Conservation (phyloP, 2,113 vertebrate genomes). For the Pseudorectes ferrugineus region DNA sequence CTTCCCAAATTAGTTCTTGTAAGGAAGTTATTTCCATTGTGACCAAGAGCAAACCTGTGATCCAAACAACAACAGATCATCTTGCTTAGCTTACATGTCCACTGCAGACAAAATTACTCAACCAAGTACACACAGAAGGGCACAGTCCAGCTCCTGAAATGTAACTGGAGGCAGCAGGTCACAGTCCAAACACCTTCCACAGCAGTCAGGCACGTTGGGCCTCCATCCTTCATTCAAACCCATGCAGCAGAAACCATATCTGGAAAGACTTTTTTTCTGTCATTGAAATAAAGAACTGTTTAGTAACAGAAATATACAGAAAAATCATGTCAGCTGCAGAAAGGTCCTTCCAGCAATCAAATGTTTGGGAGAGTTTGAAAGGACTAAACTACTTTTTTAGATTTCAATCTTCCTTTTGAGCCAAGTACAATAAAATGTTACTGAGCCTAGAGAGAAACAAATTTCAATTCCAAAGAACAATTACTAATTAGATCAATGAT, state of each 20-base stretch:
- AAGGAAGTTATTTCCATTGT: background rate
- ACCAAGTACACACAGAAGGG: background rate
- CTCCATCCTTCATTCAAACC: background rate
- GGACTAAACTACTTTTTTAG: background rate
- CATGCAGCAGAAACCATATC: background rate
- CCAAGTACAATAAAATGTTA: background rate
- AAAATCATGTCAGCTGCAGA: background rate
- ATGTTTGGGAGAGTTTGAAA: background rate
- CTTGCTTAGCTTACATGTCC: background rate
- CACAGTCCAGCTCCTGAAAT: background rate
- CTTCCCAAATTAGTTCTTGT: background rate
- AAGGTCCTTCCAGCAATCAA: background rate
- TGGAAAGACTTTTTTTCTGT: background rate
- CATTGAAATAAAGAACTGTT: background rate
- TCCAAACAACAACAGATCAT: background rate
- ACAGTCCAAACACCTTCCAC: background rate
- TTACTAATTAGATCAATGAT: background rate
- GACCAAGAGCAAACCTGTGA: background rate
- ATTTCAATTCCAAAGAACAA: background rate
- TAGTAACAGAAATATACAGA: background rate
- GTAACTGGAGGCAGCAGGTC: background rate
- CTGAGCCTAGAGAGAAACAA: background rate
- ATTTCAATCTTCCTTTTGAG: background rate
- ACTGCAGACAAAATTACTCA: background rate
- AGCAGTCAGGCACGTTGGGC: background rate